Base-by-base conservation (phyloP, 2,113 vertebrate genomes). In the Nansenia antarctica region DNA sequence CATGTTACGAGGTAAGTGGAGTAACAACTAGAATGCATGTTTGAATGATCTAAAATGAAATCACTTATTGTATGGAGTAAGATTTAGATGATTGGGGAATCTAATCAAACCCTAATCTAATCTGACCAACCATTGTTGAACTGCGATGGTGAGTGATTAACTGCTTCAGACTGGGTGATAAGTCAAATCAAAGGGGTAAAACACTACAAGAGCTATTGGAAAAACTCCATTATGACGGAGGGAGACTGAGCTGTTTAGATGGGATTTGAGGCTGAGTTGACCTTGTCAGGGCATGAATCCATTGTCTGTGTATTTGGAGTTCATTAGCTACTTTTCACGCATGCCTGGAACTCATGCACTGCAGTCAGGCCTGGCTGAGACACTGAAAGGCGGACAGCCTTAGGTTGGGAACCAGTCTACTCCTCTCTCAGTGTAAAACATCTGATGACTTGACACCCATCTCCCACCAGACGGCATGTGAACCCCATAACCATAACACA, bases 1-100 rank as follows among this genome's bases (percentile, higher is more conserved):
- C 30, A 45, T 64, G 91, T 63, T 94, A 94, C 31, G 0, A 79
- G 93, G 97, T 98, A 88, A 89, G 92, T 78, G 8, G 27, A 60
- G 20, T 30, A n/a, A 66, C 55, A 22, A 49, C n/a, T n/a, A n/a
- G n/a, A 18, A 42, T 42, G 15, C 18, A 18, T 42, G 39, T 42
- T 18, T 18, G 12, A 42, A 42, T 18, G 1, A 42, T 18, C 1
- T 11, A 42, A 42, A 42, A 42, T 42, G 1, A 22, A 22, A 8
- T 7, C n/a, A 49, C 39, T 49, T 49, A n/a, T n/a, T n/a, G n/a
- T 0, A 42, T 5, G 39, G 15, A 42, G 6, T 15, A 42, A 1
- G 37, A 2, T 15, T 42, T 42, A 9, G 11, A 9, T 42, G 37
- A 42, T 42, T n/a, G n/a, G n/a, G 39, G 15, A 57, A 15, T 45